Conservation (phyloP, 2,113 vertebrate species). For the Perca flavescens region DNA sequence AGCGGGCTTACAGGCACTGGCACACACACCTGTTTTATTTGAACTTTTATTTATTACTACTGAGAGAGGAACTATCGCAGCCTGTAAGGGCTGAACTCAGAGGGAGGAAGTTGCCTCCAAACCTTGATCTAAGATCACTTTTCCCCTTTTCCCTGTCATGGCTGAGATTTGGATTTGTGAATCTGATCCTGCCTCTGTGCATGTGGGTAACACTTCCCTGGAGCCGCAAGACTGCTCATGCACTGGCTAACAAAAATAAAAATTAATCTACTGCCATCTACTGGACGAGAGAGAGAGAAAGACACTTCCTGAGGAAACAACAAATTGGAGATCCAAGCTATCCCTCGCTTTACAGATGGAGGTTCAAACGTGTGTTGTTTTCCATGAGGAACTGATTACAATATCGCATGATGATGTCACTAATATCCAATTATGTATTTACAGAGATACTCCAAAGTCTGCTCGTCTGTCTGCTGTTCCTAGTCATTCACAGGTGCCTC, state of each 20-base stretch:
- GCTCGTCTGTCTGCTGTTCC: slow-evolving; percentile 79
- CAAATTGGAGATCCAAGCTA: slow-evolving; percentile 6
- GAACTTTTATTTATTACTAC: slow-evolving; percentile 43
- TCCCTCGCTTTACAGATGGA: slow-evolving; percentile 9
- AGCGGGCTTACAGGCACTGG: slow-evolving; percentile 43
- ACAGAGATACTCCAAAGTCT: slow-evolving; percentile 83
- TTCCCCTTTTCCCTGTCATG: slow-evolving; percentile 44
- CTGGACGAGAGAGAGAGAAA: slow-evolving; percentile 60
- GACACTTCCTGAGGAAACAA: slow-evolving; percentile 38
- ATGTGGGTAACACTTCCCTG: slow-evolving; percentile 43
- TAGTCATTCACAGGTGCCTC: slow-evolving; percentile 84
- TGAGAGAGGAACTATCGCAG: slow-evolving; percentile 29
- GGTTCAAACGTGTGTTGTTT: slow-evolving; percentile 41
- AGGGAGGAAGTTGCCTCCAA: slow-evolving; percentile 28
- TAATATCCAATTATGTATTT: slow-evolving; percentile 82
- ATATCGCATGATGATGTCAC: slow-evolving; percentile 86
- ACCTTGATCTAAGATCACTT: slow-evolving; percentile 40
- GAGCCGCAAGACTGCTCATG: slow-evolving; percentile 29
- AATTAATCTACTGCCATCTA: slow-evolving; percentile 65
- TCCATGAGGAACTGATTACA: slow-evolving; percentile 75
- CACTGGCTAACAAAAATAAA: slow-evolving; percentile 21
- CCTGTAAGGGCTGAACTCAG: slow-evolving; percentile 36
- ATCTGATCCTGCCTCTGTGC: slow-evolving; percentile 52
- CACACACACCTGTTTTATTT: slow-evolving; percentile 40
- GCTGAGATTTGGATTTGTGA: slow-evolving; percentile 47